Base-by-base conservation (phyloP, 2,888 invertebrate species). In the Plemyria rubiginata region DNA sequence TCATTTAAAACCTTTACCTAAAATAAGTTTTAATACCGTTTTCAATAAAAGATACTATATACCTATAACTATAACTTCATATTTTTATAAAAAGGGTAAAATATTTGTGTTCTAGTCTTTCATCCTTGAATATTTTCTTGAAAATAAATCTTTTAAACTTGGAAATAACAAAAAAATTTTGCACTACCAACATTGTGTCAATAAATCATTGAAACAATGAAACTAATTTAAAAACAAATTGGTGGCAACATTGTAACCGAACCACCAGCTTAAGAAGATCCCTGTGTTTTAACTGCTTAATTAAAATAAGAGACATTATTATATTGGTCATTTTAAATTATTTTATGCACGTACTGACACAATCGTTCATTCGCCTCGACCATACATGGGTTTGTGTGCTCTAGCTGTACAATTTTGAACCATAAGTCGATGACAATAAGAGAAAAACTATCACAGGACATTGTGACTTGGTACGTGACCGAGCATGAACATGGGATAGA, bases 321-420 rank as follows among this genome's bases (percentile, higher is more conserved):
- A 70, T 7, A 58, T 55, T 78, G 74, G 77, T 43, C 50, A 62
- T 68, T 70, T 75, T 80, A 74, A 71, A 75, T 67, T 77, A 81
- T 82, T 78, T 78, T 76, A 81, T 76, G 74, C 85, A 86, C 86
- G 85, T 84, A 75, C 74, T 70, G 71, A 75, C 75, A 78, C 85
- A 85, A 85, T 85, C 85, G 86, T 84, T 82, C 86, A 82, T 81
- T 85, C 78, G 78, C 83, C 81, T 76, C 74, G 65, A 54, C 65
- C 57, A 58, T 70, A 74, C 77, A 79, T 79, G 77, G 56, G 67
- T 46, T 36, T 64, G 62, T 66, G 62, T 73, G 76, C 73, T 68
- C 40, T 63, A 62, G 68, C 67, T 62, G 73, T 67, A 40, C 36
- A 22, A 65, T 61, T 55, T 45, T 68, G 49, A 55, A 52, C 66